Evolutionary conservation across 2,888 invertebrate species (phyloP).

Genomic region (Philhelius pedissequus): DNA sequence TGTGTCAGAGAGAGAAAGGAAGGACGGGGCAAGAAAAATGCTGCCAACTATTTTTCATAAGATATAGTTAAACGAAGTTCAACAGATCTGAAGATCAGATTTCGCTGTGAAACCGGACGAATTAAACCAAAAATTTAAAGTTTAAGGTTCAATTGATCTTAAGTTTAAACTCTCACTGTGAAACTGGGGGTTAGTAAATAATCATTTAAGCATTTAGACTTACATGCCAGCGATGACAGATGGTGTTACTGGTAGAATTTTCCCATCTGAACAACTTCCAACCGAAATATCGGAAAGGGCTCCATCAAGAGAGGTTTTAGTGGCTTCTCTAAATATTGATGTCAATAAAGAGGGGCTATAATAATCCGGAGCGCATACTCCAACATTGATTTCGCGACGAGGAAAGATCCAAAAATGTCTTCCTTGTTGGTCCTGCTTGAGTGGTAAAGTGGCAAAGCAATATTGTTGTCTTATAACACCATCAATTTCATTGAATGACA

Average conservation of each 20-base stretch:
- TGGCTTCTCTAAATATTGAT: slow-evolving; percentile 13
- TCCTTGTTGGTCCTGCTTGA: not conserved
- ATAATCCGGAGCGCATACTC: slow-evolving; percentile 56
- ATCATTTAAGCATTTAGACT: not conserved
- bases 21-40: no score
- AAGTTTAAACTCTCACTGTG: no score
- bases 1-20: no score
- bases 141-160: no score
- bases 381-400: not conserved
- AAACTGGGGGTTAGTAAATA: no score
- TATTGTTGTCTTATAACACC: slow-evolving; percentile 72
- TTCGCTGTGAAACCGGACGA: no score
- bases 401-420: not conserved
- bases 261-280: not conserved
- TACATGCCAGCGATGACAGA: not conserved
- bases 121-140: no score
- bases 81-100: no score
- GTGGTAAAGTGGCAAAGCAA: slow-evolving; percentile 68
- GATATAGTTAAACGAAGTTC: no score
- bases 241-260: not conserved
- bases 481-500: slow-evolving; percentile 4
- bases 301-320: not conserved
- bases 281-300: not conserved
- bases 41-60: no score
- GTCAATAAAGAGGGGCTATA: slow-evolving; percentile 38